phyloP scores from a whole-genome alignment of 1,140 invertebrate genomes.

The Meloidogyne floridensis region DNA sequence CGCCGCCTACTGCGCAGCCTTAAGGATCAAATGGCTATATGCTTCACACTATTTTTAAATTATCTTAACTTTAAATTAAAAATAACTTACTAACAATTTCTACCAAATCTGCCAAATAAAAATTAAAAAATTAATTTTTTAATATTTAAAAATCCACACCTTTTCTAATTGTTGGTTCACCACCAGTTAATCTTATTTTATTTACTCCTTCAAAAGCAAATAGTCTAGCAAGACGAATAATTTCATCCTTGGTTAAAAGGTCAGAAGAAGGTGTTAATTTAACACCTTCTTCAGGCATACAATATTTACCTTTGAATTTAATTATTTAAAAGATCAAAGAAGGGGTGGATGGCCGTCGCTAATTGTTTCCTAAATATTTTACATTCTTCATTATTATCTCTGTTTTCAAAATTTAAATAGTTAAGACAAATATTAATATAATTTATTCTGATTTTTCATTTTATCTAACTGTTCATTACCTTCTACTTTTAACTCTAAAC shows the following conservation, averaged over 20 bases:
- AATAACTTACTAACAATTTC: constrained; percentile 44
- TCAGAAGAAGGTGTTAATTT: constrained; percentile 71
- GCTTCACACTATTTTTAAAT: no score
- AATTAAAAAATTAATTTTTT: not conserved
- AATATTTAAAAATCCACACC: constrained; percentile 66
- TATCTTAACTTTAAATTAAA: constrained; percentile 10
- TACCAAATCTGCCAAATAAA: constrained; percentile 70
- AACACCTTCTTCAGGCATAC: constrained; percentile 94
- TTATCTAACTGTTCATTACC: no score
- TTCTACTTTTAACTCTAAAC: no score
- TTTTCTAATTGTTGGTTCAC: constrained; percentile 87
- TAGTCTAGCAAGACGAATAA: constrained; percentile 74
- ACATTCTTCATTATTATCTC: no score
- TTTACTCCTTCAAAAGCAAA: constrained; percentile 86
- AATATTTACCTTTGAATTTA: constrained; percentile 77
- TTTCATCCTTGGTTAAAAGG: constrained; percentile 82
- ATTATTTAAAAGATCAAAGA: not conserved
- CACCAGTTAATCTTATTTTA: constrained; percentile 92
- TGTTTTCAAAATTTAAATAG: no score
- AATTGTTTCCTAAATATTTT: no score
- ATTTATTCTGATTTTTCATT: no score
- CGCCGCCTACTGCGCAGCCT: no score
- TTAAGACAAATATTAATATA: no score
- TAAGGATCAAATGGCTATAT: no score
- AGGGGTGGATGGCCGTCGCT: no score